Evolutionary conservation across 1,140 invertebrate species (phyloP), one percentile per base, ranked within the genome.

Genomic region (Ladona fulva): DNA sequence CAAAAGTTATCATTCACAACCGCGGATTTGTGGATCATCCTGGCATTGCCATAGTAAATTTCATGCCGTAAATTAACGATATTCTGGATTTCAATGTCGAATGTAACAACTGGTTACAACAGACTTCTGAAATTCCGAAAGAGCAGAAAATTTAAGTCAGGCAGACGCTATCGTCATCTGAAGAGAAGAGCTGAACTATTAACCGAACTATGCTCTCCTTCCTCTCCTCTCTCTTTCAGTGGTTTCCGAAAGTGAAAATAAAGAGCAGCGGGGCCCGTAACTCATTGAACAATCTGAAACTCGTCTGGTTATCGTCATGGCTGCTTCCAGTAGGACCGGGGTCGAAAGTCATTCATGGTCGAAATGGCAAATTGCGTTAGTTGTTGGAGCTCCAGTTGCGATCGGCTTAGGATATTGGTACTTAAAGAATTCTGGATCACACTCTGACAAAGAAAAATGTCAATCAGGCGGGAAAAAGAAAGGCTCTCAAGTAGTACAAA

Each of bases 381-480:
- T 91, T 52, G 86, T 96, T 74, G 94, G 94, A 79, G 91, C 93
- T 80, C 93, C 93, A 80, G 88, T 95, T 80, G 93, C 91, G 59
- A 87, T 95, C 24, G 93, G 93, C 59, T 85, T 95, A 82, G 92
- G 93, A 82, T 91, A 94, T 80, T 93, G 93, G 87, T 94, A 93
- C 84, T 89, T 92, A 78, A 91, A 87, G 83, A 90, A 88, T 66
- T 19, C 79, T 87, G 84, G 74, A 81, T 78, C 42, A 84, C 75
- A 79, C 80, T 78, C 79, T 66, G 52, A 82, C 74, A 79, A 78
- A 78, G 80, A 78, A 75, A 83, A 83, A 79, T 78, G 80, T 25
- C 83, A 83, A 74, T 81, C 79, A 19, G 12, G 75, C 0, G 59
- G 74, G 8, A 83, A 80, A 73, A 74, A 82, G 22, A 84, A 84